phyloP scores from a whole-genome alignment of 2,113 vertebrate genomes.

The Thermophis baileyi region DNA sequence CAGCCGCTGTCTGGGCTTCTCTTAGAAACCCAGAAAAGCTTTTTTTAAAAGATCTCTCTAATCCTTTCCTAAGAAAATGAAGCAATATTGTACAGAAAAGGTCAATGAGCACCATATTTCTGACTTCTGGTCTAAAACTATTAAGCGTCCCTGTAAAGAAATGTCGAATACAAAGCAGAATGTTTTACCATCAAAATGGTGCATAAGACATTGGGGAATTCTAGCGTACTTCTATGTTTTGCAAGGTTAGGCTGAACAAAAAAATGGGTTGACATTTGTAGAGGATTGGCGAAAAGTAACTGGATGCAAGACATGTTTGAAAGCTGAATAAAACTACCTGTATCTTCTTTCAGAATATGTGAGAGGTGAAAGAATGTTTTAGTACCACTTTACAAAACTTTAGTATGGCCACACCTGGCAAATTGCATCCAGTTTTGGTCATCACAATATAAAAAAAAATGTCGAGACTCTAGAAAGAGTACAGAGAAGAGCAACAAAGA shows the following conservation, averaged over 20 bases:
- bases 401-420: too few species aligned
- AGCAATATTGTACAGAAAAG: slow-evolving; percentile 29
- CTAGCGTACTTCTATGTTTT: slow-evolving; percentile 18
- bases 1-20: not conserved
- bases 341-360: not conserved
- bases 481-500: too few species aligned
- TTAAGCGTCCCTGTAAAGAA: slow-evolving; percentile 35
- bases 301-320: slow-evolving; percentile 1
- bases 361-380: too few species aligned
- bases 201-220: slow-evolving; percentile 40
- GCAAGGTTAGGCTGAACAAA: slow-evolving; percentile 35
- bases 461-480: too few species aligned
- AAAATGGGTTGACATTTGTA: slow-evolving; percentile 48
- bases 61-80: slow-evolving; percentile 1
- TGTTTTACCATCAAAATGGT: slow-evolving; percentile 6
- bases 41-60: not conserved
- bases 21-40: slow-evolving; percentile 4
- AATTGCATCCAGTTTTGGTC: too few species aligned
- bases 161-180: slow-evolving; percentile 17
- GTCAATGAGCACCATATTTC: slow-evolving; percentile 46
- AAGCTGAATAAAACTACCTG: not conserved
- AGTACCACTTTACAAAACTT: too few species aligned
- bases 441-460: too few species aligned
- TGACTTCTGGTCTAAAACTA: slow-evolving; percentile 32
- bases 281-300: not conserved